These are phyloP conservation scores for Bubo scandiacus DNA, from an alignment of 2,113 vertebrate genomes.

Conservation along the genomic window DNA sequence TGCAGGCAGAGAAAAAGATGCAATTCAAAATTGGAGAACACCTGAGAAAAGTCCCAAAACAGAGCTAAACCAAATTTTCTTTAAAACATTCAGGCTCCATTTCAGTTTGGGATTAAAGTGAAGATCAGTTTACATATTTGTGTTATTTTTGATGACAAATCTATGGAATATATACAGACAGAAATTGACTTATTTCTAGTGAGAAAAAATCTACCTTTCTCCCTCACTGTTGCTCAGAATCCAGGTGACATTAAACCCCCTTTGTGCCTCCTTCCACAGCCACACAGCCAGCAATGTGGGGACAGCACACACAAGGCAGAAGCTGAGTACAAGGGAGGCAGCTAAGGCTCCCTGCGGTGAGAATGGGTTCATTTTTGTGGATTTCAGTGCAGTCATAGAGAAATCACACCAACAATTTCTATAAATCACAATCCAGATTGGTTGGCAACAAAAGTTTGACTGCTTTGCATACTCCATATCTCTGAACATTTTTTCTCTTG, in stretches of 20 bases:
- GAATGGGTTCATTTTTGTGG: background rate
- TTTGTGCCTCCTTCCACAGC: rapidly evolving
- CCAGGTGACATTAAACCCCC: background rate
- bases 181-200: background rate
- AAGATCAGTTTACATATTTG: background rate
- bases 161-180: background rate
- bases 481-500: background rate
- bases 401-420: background rate
- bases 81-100: rapidly evolving
- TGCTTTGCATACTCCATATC: background rate
- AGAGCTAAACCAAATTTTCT: background rate
- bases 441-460: background rate
- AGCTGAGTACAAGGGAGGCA: background rate
- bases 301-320: background rate
- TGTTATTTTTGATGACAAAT: background rate
- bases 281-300: rapidly evolving
- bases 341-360: background rate
- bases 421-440: background rate
- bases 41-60: background rate
- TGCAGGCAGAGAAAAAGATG: background rate
- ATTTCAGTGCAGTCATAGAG: background rate
- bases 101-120: background rate
- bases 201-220: background rate
- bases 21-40: background rate
- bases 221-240: background rate